Evolutionary conservation across 2,113 vertebrate species (phyloP).

Genomic region (Ctenodactylus gundi): DNA sequence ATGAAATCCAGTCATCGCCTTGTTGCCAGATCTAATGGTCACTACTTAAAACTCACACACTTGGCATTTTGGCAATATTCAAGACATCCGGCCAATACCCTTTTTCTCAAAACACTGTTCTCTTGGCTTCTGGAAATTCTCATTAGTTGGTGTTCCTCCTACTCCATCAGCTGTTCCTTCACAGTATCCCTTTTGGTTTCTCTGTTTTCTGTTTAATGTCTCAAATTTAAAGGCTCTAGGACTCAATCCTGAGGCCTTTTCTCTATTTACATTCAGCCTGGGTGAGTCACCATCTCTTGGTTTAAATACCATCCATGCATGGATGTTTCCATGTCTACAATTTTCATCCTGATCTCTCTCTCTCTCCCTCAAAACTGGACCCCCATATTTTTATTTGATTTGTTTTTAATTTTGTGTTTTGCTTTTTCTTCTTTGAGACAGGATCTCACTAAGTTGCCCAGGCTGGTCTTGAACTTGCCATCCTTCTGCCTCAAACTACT

Average conservation of each 20-base stretch:
- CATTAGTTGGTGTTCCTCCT: background rate
- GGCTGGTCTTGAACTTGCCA: background rate
- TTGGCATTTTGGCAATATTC: background rate
- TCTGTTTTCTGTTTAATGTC: background rate
- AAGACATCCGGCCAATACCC: background rate
- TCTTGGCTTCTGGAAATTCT: background rate
- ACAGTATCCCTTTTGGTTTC: background rate
- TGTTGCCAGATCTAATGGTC: background rate
- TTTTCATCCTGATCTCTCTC: background rate
- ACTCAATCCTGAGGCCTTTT: background rate
- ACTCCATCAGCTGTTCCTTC: background rate
- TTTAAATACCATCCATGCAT: background rate
- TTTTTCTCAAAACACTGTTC: background rate
- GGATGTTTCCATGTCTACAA: background rate
- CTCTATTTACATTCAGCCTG: background rate
- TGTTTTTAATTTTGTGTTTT: background rate
- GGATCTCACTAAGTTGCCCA: background rate
- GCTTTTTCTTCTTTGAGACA: background rate
- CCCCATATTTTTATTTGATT: background rate
- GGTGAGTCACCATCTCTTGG: background rate
- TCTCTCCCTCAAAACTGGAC: too few relatives aligned
- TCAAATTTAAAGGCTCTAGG: background rate
- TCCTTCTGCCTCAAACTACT: background rate
- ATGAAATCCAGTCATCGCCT: background rate
- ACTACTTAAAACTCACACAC: background rate